These are phyloP conservation scores for Stenotaenia linearis DNA, from an alignment of 2,888 invertebrate species.

Conservation along the genomic window DNA sequence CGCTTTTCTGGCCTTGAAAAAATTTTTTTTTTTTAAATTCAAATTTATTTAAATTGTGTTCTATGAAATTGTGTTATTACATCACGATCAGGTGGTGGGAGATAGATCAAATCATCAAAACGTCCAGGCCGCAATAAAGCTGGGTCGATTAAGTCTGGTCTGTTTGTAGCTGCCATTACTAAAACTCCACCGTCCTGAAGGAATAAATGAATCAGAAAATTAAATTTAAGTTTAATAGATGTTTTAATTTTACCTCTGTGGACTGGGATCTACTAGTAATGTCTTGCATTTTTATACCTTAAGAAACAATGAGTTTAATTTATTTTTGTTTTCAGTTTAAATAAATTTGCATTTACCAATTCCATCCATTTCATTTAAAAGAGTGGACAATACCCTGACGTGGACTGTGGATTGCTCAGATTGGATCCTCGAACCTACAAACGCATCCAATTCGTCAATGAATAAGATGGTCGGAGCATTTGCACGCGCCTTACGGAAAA, in stretches of 20 bases:
- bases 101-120: constrained; percentile 58
- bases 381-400: constrained; percentile 56
- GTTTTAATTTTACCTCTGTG: too few relatives aligned
- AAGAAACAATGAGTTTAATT: not conserved
- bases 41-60: not conserved
- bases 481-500: constrained; percentile 26
- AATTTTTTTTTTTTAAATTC: not conserved
- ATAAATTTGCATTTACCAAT: constrained; percentile 53
- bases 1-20: not conserved
- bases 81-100: constrained; percentile 55
- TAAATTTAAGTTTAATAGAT: too few relatives aligned
- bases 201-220: too few relatives aligned
- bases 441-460: constrained; percentile 43
- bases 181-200: constrained; percentile 48
- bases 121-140: constrained; percentile 60
- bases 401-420: constrained; percentile 50
- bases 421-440: constrained; percentile 47
- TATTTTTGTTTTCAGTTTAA: not conserved
- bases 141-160: constrained; percentile 59
- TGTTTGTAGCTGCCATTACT: constrained; percentile 61
- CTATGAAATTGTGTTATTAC: constrained; percentile 45
- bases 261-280: not conserved
- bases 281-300: not conserved
- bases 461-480: constrained; percentile 31
- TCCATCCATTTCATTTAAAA: constrained; percentile 63